Evolutionary conservation across 2,797 vertebrate species (phyloP).

Genomic region (Sebastes vulpes): DNA sequence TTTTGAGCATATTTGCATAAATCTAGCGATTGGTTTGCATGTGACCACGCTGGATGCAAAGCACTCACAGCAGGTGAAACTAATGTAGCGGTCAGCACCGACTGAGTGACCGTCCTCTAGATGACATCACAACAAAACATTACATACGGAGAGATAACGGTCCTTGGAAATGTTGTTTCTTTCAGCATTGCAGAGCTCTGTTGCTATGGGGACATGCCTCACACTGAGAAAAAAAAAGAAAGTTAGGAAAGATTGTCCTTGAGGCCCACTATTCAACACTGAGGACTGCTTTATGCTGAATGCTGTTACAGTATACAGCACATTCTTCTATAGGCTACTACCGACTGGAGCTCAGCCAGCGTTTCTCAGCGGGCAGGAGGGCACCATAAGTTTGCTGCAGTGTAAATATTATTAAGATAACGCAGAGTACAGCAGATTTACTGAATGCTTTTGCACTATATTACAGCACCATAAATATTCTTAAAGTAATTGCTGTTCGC

Average conservation of each 20-base stretch:
- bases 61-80: conserved; percentile 12
- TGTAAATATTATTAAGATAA: conserved; percentile 48
- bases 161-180: conserved; percentile 50
- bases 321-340: conserved; percentile 18
- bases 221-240: conserved; percentile 40
- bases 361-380: conserved; percentile 1
- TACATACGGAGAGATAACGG: conserved; percentile 33
- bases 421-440: conserved; percentile 36
- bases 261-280: conserved; percentile 55
- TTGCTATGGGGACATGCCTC: conserved; percentile 79
- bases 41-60: not conserved
- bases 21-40: not conserved
- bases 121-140: conserved; percentile 42
- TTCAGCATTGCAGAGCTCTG: conserved; percentile 58
- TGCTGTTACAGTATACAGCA: conserved; percentile 11
- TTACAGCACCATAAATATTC: not conserved
- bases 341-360: conserved; percentile 22
- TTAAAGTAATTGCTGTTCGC: not conserved
- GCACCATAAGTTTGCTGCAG: conserved; percentile 44
- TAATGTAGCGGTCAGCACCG: conserved; percentile 19
- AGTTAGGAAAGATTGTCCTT: conserved; percentile 77
- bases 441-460: not conserved
- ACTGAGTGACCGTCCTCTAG: not conserved
- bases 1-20: not conserved
- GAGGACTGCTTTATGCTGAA: conserved; percentile 52